Evolutionary conservation across 2,888 invertebrate genomes (phyloP).

Genomic region (Tuta absoluta): DNA sequence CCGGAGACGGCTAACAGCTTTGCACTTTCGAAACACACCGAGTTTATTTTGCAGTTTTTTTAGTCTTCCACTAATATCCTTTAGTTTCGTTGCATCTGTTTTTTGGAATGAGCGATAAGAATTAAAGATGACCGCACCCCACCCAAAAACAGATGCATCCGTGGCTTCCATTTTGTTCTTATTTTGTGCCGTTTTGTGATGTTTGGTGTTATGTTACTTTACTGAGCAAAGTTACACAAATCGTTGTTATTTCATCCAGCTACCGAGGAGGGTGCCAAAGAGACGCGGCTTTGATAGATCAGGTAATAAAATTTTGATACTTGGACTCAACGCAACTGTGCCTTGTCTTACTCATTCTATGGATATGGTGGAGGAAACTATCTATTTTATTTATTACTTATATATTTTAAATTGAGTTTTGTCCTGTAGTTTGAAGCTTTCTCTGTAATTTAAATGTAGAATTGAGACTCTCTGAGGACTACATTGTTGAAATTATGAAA

Average conservation of each 20-base stretch:
- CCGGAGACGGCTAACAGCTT: slow-evolving; percentile 61
- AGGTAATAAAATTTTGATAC: slow-evolving; percentile 73
- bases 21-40: slow-evolving; percentile 72
- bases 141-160: slow-evolving; percentile 55
- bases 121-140: slow-evolving; percentile 31
- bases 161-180: slow-evolving; percentile 54
- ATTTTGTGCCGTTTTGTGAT: slow-evolving; percentile 79
- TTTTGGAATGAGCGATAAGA: slow-evolving; percentile 48
- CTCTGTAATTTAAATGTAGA: slow-evolving; percentile 29
- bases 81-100: slow-evolving; percentile 61
- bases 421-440: slow-evolving; percentile 14
- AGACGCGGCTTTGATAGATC: slow-evolving; percentile 82
- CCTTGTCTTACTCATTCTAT: slow-evolving; percentile 27
- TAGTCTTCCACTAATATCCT: slow-evolving; percentile 71
- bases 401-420: background rate
- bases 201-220: slow-evolving; percentile 75
- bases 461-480: background rate
- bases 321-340: slow-evolving; percentile 69
- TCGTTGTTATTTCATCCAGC: slow-evolving; percentile 82
- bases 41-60: slow-evolving; percentile 77
- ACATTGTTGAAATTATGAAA: slow-evolving; percentile 25
- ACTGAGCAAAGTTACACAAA: slow-evolving; percentile 76
- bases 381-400: slow-evolving; percentile 10
- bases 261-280: slow-evolving; percentile 81
- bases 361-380: slow-evolving; percentile 49